Base-by-base conservation (phyloP, 2,888 invertebrate genomes). In the Catocala nupta region DNA sequence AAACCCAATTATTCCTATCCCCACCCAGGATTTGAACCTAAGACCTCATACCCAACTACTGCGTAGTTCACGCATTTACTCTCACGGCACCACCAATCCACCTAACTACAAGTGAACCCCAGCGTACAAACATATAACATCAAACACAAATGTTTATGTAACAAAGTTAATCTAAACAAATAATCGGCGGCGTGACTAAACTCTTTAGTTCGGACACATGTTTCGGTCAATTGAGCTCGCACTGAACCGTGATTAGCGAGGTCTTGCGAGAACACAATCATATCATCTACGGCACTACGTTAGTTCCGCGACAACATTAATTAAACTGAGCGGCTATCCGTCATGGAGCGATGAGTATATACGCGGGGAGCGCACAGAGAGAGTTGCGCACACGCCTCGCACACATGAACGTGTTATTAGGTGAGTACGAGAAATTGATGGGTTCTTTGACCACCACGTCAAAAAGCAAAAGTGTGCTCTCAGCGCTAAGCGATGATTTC, bases 321-420 rank as follows among this genome's bases (percentile, higher is more conserved):
- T 44, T 44, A 57, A 25, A 10, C 42, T 1, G 53, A 36, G 43
- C 11, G 16, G 42, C 25, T 25, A 25, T n/a, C 36, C 11, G 16
- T 11, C 12, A 33, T 6, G 49, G 7, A 8, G 55, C 13, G 48
- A n/a, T 8, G 53, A 5, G 42, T 51, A 57, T 57, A 57, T 51
- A 57, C 44, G 4, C 0, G 3, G 13, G 33, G 16, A 6, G 50
- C 1, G 25, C 11, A 7, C 6, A 11, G 13, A 1, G 0, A 5
- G 25, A 13, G 39, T 34, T 9, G 73, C 72, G 73, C 72, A 72
- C 49, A 55, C 69, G 63, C 72, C 73, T 55, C 52, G 49, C 61
- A 64, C 61, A 61, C 59, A 72, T 72, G 72, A 53, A 72, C 66
- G 55, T 57, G 39, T n/a, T 64, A 36, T 7, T 62, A 47, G 70